Percentiles rank a stretch among this genome's conserved stretches.
Evolutionary conservation across 2,888 invertebrate genomes (phyloP).

Genomic region (Stenotaenia linearis): DNA sequence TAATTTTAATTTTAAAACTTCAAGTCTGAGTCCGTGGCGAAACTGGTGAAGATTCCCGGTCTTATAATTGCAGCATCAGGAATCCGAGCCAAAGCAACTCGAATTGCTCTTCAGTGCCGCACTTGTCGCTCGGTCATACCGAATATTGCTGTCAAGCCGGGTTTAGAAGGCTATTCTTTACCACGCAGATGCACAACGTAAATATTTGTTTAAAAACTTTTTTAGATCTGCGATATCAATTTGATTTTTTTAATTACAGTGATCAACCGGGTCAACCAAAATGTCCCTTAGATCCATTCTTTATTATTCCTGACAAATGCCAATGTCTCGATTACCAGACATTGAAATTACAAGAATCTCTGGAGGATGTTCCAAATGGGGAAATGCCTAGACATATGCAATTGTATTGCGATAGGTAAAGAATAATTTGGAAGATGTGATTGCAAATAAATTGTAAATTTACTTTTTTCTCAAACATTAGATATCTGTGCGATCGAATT

Average conservation of each 20-base stretch:
- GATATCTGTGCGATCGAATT: conserved; percentile 82
- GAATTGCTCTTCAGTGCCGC: conserved; percentile 91
- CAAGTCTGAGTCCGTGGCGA: conserved; percentile 87
- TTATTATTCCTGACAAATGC: conserved; percentile 96
- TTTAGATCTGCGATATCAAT: background rate
- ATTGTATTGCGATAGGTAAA: conserved; percentile 80
- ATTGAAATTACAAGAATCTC: conserved; percentile 92
- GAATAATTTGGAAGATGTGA: too few species aligned
- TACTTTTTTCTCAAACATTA: conserved; percentile 38
- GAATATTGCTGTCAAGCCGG: conserved; percentile 85
- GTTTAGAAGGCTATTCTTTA: conserved; percentile 90
- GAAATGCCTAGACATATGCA: conserved; percentile 96
- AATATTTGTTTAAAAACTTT: conserved; percentile 44
- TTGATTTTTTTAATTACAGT: conserved; percentile 50
- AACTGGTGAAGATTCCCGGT: conserved; percentile 89
- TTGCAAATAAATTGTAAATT: too few species aligned
- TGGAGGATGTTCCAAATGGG: conserved; percentile 90
- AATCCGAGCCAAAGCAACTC: conserved; percentile 90
- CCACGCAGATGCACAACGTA: conserved; percentile 91
- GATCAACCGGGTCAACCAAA: conserved; percentile 87
- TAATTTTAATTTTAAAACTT: conserved; percentile 42
- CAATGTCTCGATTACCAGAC: conserved; percentile 96
- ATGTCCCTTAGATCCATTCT: conserved; percentile 96
- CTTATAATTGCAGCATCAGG: conserved; percentile 91
- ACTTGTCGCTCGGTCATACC: conserved; percentile 84